Conservation (phyloP, 37 sponge, comb jelly and placozoan species). For the Mnemiopsis leidyi region DNA sequence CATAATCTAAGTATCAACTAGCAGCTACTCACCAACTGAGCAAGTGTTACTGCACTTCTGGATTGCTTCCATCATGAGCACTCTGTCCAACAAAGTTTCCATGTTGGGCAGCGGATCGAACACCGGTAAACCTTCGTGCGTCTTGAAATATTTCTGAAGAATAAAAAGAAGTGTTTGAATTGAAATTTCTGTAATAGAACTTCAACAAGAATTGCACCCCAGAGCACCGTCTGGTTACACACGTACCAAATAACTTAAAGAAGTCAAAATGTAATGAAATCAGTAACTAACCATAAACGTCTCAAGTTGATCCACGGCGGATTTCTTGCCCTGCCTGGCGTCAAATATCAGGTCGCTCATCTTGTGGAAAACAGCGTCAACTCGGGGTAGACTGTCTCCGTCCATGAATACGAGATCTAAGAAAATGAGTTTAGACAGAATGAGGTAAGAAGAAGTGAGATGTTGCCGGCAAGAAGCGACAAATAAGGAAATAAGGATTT, state of each 20-base stretch:
- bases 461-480: no score
- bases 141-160: slow-evolving; percentile 34
- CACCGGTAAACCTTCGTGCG: neutral
- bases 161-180: no score
- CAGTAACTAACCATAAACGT: neutral
- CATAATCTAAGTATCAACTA: no score
- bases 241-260: neutral
- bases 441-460: no score
- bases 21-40: neutral
- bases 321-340: slow-evolving; percentile 11
- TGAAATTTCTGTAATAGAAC: no score
- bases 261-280: neutral
- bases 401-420: slow-evolving; percentile 6
- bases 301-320: neutral
- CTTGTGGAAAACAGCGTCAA: slow-evolving; percentile 39
- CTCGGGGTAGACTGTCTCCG: neutral
- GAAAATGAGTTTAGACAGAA: no score
- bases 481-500: no score
- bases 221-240: neutral
- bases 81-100: neutral
- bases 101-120: slow-evolving; percentile 63
- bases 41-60: slow-evolving; percentile 49
- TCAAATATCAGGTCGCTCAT: slow-evolving; percentile 56
- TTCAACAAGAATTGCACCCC: no score
- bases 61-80: slow-evolving; percentile 53